phyloP scores from a whole-genome alignment of 30 jellyfish, hydroid and myxozoan genomes.

The Hydra vulgaris region DNA sequence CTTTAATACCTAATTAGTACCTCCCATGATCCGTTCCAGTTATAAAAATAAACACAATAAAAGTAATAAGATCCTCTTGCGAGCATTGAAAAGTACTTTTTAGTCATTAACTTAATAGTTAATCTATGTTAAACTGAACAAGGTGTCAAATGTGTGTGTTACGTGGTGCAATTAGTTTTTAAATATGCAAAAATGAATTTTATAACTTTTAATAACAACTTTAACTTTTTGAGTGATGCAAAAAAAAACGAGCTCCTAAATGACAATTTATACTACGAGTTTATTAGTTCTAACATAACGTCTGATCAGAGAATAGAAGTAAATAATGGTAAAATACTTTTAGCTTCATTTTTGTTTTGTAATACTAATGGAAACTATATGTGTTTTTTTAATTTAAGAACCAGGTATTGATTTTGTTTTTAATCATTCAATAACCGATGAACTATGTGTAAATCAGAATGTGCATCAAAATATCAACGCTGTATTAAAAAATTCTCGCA shows the following conservation, averaged over 20 bases:
- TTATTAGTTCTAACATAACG: neutral
- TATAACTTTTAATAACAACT: neutral
- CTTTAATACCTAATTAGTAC: neutral
- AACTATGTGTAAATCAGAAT: neutral
- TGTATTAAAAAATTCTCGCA: constrained; percentile 1
- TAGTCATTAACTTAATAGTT: too few relatives aligned
- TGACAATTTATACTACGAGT: neutral
- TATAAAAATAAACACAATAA: neutral
- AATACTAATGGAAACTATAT: too few relatives aligned
- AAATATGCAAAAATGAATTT: neutral
- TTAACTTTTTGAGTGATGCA: neutral
- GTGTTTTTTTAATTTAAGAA: too few relatives aligned
- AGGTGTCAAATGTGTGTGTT: neutral
- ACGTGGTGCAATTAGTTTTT: too few relatives aligned
- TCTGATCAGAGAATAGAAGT: neutral
- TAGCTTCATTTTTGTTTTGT: too few relatives aligned
- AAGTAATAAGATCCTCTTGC: neutral
- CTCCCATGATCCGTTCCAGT: neutral
- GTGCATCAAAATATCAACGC: neutral
- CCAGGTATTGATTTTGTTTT: neutral
- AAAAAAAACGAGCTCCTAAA: neutral
- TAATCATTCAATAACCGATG: neutral
- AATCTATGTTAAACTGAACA: neutral
- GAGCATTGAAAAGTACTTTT: neutral
- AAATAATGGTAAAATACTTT: neutral